Percentiles rank a stretch among this genome's conserved stretches.
phyloP scores from a whole-genome alignment of 2,113 vertebrate genomes.

The Ptyas mucosa region DNA sequence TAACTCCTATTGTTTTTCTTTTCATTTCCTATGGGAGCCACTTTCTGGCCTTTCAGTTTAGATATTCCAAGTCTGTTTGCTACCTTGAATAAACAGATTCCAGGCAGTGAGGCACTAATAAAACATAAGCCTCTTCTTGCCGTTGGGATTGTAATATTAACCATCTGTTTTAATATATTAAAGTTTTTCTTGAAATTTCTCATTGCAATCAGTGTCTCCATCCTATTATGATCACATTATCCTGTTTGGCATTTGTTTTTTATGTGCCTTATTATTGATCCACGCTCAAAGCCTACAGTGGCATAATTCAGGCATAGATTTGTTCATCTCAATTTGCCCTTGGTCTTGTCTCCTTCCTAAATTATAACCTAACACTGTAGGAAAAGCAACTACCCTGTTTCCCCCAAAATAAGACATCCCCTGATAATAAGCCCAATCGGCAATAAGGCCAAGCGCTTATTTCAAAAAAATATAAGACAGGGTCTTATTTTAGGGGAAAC shows the following conservation, averaged over 20 bases:
- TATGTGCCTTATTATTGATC: neutral
- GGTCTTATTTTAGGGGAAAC: no score
- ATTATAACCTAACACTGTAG: neutral
- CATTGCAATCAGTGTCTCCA: neutral
- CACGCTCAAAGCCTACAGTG: neutral
- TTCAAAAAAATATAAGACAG: no score
- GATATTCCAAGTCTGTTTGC: neutral
- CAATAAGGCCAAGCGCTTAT: no score
- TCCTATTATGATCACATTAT: neutral
- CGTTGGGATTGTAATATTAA: neutral
- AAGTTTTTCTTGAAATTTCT: neutral
- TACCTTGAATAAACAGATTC: neutral
- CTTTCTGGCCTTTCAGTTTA: neutral
- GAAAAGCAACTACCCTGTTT: no score
- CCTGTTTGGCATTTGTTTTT: neutral
- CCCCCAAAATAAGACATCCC: no score
- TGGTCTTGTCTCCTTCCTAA: neutral
- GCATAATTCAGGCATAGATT: neutral
- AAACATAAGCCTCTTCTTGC: neutral
- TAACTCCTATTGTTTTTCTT: neutral
- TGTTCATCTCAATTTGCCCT: neutral
- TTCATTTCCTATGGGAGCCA: no score
- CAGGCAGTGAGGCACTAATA: neutral
- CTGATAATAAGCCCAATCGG: no score
- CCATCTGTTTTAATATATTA: neutral